Evolutionary conservation across 2,888 invertebrate genomes (phyloP), one percentile per base, ranked within the genome.

Genomic region (Ichneumoninae sp.): DNA sequence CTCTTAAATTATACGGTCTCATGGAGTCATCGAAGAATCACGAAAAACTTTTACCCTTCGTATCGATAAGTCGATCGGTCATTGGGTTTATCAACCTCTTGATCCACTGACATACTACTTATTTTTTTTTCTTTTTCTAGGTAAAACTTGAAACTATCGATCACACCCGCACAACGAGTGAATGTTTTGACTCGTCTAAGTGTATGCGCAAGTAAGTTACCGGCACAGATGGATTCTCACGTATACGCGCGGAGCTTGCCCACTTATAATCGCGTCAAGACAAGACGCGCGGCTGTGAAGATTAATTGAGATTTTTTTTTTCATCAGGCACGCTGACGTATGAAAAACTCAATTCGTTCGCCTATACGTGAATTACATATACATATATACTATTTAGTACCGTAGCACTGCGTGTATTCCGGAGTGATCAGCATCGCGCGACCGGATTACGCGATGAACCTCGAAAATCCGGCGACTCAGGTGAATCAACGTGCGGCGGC

Each of bases 31-130:
- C 50, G 65, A 36, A 63, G n/a, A 78, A 78, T 44, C 22, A 50
- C 33, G 40, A 63, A 66, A 50, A 47, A 65, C 47, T n/a, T 30
- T 66, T 30, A 74, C 74, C 80, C 57, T 16, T 47, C n/a, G 60
- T 52, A 81, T 74, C 74, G 36, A 81, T 81, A 69, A 76, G 50
- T 79, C 70, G 79, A 77, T 60, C 63, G 71, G 71, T 71, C 66
- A 75, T 76, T 33, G 71, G 68, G 66, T 71, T 66, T 76, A 68
- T 76, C 70, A 71, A 80, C 80, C 76, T 80, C 71, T 33, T 80
- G 80, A 83, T 77, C 83, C 73, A 83, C 80, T 81, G 80, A 83
- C 83, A 80, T 71, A 80, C 54, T 83, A 68, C 54, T 60, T 52
- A 19, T 63, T 75, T 40, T 71, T 75, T 33, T n/a, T 16, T 65